Evolutionary conservation across 1,140 invertebrate species (phyloP).

Genomic region (Phymastichus coffea): DNA sequence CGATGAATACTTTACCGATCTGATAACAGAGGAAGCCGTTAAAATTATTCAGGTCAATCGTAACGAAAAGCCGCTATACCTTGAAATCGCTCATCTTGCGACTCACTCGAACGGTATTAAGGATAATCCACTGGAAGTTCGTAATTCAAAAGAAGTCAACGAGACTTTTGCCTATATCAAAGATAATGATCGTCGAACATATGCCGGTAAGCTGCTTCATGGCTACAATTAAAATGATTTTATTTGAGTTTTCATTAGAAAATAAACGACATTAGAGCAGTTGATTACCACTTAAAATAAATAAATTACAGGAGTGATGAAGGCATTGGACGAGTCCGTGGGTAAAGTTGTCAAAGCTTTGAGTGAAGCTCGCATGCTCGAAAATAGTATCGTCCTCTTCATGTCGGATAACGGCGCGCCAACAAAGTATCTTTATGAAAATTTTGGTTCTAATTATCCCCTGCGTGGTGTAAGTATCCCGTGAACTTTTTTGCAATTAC

Average conservation of each 20-base stretch:
- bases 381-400: slow-evolving; percentile 73
- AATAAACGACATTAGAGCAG: too few species aligned
- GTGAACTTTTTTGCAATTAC: too few species aligned
- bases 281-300: too few species aligned
- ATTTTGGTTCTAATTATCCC: slow-evolving; percentile 70
- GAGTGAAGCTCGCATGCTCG: slow-evolving; percentile 52
- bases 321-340: slow-evolving; percentile 66
- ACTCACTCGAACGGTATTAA: slow-evolving; percentile 56
- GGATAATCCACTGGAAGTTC: slow-evolving; percentile 57
- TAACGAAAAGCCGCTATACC: slow-evolving; percentile 56
- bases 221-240: slow-evolving; percentile 3
- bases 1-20: slow-evolving; percentile 64
- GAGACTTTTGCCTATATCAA: slow-evolving; percentile 60
- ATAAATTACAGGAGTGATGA: slow-evolving; percentile 61
- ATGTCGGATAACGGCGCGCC: slow-evolving; percentile 71
- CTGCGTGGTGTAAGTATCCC: slow-evolving; percentile 60
- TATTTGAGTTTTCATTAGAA: too few species aligned
- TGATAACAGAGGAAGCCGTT: slow-evolving; percentile 60
- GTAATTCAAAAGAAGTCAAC: slow-evolving; percentile 54
- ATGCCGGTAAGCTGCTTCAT: slow-evolving; percentile 62
- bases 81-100: slow-evolving; percentile 64
- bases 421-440: slow-evolving; percentile 58
- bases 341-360: slow-evolving; percentile 62
- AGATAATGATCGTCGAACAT: slow-evolving; percentile 58
- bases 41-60: slow-evolving; percentile 59